A percentile compares a stretch with the other conserved stretches of the same genome.
These are phyloP conservation scores for Rhinophrynus dorsalis DNA, from an alignment of 2,797 vertebrate species.

Conservation along the genomic window DNA sequence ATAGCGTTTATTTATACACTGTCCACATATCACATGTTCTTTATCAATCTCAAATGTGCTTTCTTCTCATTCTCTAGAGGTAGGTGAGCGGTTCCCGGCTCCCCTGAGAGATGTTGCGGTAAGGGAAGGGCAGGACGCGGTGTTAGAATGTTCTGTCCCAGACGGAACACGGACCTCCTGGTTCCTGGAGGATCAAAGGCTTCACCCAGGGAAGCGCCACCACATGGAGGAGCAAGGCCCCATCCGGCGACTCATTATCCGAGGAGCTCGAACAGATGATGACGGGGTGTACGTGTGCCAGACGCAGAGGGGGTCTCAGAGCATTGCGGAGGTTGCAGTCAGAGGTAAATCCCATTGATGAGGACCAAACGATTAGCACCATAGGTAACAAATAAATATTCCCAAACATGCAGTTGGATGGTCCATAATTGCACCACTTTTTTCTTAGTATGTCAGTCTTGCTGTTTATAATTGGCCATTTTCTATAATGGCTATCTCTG, in stretches of 20 bases:
- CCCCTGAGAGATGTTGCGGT: conserved; percentile 93
- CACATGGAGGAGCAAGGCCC: conserved; percentile 91
- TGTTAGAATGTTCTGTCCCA: conserved; percentile 95
- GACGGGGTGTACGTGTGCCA: conserved; percentile 97
- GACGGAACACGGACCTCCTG: conserved; percentile 90
- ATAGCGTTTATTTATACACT: no score
- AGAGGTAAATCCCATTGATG: conserved; percentile 83
- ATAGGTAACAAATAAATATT: no score
- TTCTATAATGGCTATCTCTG: no score
- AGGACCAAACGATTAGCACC: no score
- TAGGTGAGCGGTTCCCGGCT: conserved; percentile 84
- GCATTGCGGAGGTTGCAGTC: conserved; percentile 92
- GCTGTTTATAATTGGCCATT: no score
- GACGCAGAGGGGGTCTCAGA: conserved; percentile 92
- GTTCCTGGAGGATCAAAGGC: conserved; percentile 92
- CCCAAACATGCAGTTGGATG: no score
- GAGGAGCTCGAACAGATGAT: conserved; percentile 86
- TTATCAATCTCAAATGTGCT: no score
- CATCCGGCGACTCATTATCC: conserved; percentile 87
- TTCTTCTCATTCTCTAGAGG: conserved; percentile 69
- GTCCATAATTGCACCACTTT: no score
- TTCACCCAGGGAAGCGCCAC: conserved; percentile 93
- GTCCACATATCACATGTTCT: no score
- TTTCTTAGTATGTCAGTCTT: no score
- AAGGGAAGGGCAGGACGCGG: conserved; percentile 83